Percentiles rank a stretch among this genome's conserved stretches.
These are phyloP conservation scores for Nephotettix cincticeps DNA, from an alignment of 1,140 invertebrate genomes.

Conservation along the genomic window DNA sequence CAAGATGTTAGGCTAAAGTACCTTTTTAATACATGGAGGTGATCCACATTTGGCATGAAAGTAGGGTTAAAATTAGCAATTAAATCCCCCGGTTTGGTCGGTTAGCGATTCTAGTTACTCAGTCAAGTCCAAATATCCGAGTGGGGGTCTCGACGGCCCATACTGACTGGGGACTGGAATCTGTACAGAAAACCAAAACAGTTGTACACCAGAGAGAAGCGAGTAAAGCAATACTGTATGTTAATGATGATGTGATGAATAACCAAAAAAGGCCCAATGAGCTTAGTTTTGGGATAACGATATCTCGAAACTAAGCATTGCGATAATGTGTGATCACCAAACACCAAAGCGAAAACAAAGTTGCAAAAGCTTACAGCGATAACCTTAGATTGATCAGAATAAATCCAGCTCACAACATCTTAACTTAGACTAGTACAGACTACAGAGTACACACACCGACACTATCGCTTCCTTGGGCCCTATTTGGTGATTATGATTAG, in stretches of 20 bases:
- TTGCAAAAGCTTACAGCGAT: neutral
- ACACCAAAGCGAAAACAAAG: conserved; percentile 18
- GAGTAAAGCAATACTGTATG: too few relatives aligned
- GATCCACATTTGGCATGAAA: conserved; percentile 18
- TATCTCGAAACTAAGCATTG: conserved; percentile 15
- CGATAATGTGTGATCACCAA: conserved; percentile 19
- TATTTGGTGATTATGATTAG: too few relatives aligned
- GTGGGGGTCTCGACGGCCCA: conserved; percentile 8
- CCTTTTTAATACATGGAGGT: neutral
- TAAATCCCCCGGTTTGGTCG: neutral
- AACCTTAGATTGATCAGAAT: too few relatives aligned
- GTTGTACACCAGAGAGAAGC: neutral
- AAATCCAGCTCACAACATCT: conserved; percentile 26
- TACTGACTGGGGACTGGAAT: conserved; percentile 7
- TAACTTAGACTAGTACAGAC: neutral
- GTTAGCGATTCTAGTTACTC: neutral
- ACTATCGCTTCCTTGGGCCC: conserved; percentile 26
- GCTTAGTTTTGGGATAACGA: conserved; percentile 9
- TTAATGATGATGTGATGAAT: neutral
- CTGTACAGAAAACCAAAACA: conserved; percentile 6
- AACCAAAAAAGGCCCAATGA: conserved; percentile 16
- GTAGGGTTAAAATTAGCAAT: neutral
- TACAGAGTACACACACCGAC: neutral
- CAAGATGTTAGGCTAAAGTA: neutral
- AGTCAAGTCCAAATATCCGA: conserved; percentile 13